These are phyloP conservation scores for Aurelia coerulea DNA, from an alignment of 30 jellyfish, hydroid and myxozoan species.

Conservation along the genomic window DNA sequence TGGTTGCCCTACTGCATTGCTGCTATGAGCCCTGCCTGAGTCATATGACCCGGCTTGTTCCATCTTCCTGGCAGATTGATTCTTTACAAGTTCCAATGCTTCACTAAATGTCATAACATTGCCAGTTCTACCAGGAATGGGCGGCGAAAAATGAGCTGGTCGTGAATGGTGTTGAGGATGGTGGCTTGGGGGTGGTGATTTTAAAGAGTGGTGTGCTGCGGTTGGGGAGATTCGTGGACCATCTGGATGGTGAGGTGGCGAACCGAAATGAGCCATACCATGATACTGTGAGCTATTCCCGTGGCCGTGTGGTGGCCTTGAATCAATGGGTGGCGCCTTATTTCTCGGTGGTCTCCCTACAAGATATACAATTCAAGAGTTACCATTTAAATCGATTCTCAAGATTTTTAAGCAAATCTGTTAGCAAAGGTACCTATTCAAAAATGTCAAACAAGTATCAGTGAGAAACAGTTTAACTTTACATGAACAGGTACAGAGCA, in stretches of 20 bases:
- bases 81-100: slow-evolving; percentile 86
- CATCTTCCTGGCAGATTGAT: slow-evolving; percentile 66
- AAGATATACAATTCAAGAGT: too few relatives aligned
- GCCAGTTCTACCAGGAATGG: slow-evolving; percentile 73
- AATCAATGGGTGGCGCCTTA: background rate
- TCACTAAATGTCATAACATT: slow-evolving; percentile 92
- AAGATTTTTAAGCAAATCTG: too few relatives aligned
- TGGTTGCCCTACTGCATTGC: slow-evolving; percentile 36
- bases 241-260: slow-evolving; percentile 49
- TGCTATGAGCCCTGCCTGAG: slow-evolving; percentile 20
- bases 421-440: too few relatives aligned
- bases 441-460: too few relatives aligned
- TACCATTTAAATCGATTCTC: too few relatives aligned
- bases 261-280: slow-evolving; percentile 9
- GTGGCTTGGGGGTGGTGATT: slow-evolving; percentile 55
- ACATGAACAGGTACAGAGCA: too few relatives aligned
- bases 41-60: slow-evolving; percentile 60
- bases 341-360: slow-evolving; percentile 48
- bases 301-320: slow-evolving; percentile 21
- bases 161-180: slow-evolving; percentile 40
- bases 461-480: too few relatives aligned
- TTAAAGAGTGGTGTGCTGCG: slow-evolving; percentile 38
- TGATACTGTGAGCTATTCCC: slow-evolving; percentile 1
- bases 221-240: slow-evolving; percentile 31
- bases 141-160: slow-evolving; percentile 59